Base-by-base conservation (phyloP, 2,888 invertebrate species). In the Willowsia nigromaculata region DNA sequence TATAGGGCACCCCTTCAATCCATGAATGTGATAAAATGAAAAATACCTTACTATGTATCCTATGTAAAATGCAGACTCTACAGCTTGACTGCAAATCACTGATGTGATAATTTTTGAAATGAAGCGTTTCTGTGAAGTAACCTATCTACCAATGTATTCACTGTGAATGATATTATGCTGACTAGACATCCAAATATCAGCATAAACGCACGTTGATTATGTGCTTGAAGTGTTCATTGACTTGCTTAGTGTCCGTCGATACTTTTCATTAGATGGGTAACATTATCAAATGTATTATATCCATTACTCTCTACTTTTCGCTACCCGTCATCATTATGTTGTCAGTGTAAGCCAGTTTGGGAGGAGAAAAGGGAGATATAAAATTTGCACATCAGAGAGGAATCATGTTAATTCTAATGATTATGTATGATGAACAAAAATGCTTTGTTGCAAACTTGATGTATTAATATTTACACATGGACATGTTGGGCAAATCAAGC, bases 191-290 rank as follows among this genome's bases (percentile, higher is more conserved):
- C n/a, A n/a, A n/a, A n/a, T n/a, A n/a, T n/a, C n/a, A n/a, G n/a
- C n/a, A n/a, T n/a, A n/a, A n/a, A n/a, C n/a, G n/a, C n/a, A n/a
- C n/a, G n/a, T n/a, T 6, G 59, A 59, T 74, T 25, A 74, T 25
- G 53, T 9, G 30, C 18, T 30, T 33, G 50, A 50, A 53, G 50
- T 50, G 78, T 37, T 78, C 78, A 78, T 78, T n/a, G n/a, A n/a
- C 53, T 18, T 47, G 1, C 43, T 78, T 53, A 13, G 22, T 78
- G 30, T 68, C 33, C 37, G 68, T 68, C 81, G 11, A 53, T 33
- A n/a, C n/a, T n/a, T 53, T 47, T 83, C 71, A 83, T 68, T 71
- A 83, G 68, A 50, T 53, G 37, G 53, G 68, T 27, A 83, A 83
- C 68, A 53, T 53, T 71, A 83, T 83, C 25, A 68, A 83, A 68